Evolutionary conservation across 2,888 invertebrate genomes (phyloP).

Genomic region (Dasysyrphus tricinctus): DNA sequence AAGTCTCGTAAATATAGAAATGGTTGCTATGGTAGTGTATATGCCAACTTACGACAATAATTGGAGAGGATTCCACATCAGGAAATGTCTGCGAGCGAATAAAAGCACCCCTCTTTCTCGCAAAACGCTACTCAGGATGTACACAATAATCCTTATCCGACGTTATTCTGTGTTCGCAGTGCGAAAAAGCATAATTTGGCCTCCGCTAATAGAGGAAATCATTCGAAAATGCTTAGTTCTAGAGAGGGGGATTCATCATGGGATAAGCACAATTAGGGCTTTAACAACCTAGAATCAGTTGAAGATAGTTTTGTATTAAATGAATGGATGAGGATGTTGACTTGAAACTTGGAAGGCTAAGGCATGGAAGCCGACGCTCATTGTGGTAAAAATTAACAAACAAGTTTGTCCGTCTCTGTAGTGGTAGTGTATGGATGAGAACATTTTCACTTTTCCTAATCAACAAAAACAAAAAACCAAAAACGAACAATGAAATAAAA

Average conservation of each 20-base stretch:
- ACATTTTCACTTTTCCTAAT: conserved; percentile 62
- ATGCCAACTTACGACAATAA: conserved; percentile 15
- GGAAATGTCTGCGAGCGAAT: conserved; percentile 13
- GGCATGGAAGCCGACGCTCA: conserved; percentile 16
- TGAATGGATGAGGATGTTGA: neutral
- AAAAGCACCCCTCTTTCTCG: neutral
- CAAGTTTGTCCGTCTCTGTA: conserved; percentile 30
- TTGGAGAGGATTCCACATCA: neutral
- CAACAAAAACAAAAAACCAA: conserved; percentile 44
- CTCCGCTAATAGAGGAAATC: conserved; percentile 72
- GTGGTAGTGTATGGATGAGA: conserved; percentile 41
- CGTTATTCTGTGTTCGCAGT: conserved; percentile 34
- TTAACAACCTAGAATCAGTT: conserved; percentile 69
- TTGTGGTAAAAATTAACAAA: conserved; percentile 52
- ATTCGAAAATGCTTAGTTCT: conserved; percentile 67
- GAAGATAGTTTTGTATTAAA: conserved; percentile 53
- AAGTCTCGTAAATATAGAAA: conserved; percentile 1
- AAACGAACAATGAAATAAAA: conserved; percentile 62
- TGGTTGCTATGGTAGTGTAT: neutral
- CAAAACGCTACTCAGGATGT: conserved; percentile 10
- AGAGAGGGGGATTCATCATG: conserved; percentile 45
- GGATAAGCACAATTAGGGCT: conserved; percentile 73
- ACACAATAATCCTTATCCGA: conserved; percentile 52
- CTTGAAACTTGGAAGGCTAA: neutral
- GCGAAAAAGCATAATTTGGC: conserved; percentile 62